A percentile compares a stretch with the other conserved stretches of the same genome.
Evolutionary conservation across 2,113 vertebrate genomes (phyloP).

Genomic region (Chiloscyllium plagiosum): DNA sequence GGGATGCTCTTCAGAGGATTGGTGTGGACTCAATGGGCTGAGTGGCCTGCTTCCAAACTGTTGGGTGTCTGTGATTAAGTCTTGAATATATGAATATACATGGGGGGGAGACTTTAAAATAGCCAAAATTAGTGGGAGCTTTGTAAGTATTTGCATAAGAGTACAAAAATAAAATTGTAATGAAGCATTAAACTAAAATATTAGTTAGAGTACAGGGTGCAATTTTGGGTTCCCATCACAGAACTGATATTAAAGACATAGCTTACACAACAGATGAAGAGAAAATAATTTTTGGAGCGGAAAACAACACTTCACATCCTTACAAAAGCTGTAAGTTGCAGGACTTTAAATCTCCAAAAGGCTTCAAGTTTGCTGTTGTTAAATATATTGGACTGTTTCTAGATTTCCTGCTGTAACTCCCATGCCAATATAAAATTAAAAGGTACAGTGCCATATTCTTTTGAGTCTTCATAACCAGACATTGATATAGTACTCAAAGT

Average conservation of each 20-base stretch:
- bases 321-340: not conserved
- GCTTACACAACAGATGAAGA: no score
- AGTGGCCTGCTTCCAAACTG: no score
- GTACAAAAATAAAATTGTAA: not conserved
- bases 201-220: not conserved
- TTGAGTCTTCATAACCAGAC: not conserved
- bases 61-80: not conserved
- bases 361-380: not conserved
- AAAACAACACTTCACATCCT: not conserved
- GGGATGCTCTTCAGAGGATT: no score
- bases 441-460: not conserved
- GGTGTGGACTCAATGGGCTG: no score
- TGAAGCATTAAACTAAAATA: not conserved
- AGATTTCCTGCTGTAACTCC: not conserved
- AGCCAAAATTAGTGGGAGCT: not conserved
- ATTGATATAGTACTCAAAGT: not conserved
- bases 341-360: not conserved
- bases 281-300: not conserved
- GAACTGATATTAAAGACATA: not conserved
- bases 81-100: not conserved
- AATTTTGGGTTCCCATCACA: not conserved
- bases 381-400: not conserved
- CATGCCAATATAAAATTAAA: not conserved
- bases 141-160: not conserved
- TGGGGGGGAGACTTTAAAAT: not conserved